These are phyloP conservation scores for Sinella curviseta DNA, from an alignment of 1,140 invertebrate genomes.

Conservation along the genomic window DNA sequence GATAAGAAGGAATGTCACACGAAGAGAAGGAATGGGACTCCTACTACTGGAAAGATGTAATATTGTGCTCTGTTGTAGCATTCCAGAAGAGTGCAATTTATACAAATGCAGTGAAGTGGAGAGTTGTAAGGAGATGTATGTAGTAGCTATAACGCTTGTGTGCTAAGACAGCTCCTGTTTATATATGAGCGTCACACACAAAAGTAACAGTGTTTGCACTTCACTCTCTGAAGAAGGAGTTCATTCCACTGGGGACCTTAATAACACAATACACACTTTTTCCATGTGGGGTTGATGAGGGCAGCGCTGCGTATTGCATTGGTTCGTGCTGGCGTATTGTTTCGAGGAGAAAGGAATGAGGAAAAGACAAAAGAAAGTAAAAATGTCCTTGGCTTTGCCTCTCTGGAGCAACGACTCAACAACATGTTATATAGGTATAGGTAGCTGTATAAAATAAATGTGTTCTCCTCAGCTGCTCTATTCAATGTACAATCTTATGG, in stretches of 20 bases:
- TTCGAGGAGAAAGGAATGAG: background rate
- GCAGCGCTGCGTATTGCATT: background rate
- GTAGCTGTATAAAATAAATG: background rate
- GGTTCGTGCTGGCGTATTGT: background rate
- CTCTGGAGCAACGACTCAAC: background rate
- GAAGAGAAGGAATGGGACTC: too few species aligned
- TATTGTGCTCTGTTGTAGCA: too few species aligned
- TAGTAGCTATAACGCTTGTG: background rate
- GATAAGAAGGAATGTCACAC: conserved; percentile 13
- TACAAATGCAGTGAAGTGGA: background rate
- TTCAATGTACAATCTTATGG: too few species aligned
- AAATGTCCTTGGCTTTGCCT: conserved; percentile 5
- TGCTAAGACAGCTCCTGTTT: too few species aligned
- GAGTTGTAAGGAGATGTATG: background rate
- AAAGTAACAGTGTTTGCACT: conserved; percentile 13
- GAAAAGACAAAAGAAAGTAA: conserved; percentile 19
- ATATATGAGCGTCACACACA: background rate
- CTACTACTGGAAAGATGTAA: background rate
- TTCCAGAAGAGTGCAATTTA: conserved; percentile 2
- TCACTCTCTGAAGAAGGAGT: background rate
- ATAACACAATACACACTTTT: background rate
- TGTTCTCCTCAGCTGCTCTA: too few species aligned
- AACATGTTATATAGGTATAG: background rate
- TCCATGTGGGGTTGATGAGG: background rate
- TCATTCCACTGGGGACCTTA: conserved; percentile 13